Evolutionary conservation across 2,113 vertebrate genomes (phyloP).

Genomic region (Anoura caudifer): DNA sequence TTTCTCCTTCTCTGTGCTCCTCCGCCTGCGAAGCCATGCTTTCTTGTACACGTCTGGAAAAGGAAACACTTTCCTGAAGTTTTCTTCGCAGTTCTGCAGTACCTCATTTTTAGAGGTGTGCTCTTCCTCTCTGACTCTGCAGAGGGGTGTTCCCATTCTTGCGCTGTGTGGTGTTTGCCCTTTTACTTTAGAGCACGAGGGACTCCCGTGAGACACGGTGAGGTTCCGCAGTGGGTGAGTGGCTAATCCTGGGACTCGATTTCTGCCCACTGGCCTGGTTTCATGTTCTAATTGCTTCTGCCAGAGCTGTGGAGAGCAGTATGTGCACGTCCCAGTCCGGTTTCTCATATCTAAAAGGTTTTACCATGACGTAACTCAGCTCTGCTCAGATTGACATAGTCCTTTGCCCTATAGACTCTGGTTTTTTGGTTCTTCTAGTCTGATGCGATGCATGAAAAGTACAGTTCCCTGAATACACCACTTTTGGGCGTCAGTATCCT

Average conservation of each 20-base stretch:
- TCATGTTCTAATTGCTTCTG: background rate
- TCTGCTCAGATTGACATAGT: background rate
- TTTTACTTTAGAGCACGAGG: background rate
- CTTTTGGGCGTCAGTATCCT: background rate
- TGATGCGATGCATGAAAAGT: background rate
- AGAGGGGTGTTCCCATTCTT: background rate
- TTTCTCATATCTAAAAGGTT: background rate
- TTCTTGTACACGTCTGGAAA: background rate
- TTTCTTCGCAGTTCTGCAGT: background rate
- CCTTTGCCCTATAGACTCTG: background rate
- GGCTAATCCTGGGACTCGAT: background rate
- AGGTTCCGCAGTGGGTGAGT: background rate
- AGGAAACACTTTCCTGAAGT: background rate
- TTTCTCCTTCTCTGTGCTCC: background rate
- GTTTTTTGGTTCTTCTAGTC: background rate
- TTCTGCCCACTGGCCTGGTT: background rate
- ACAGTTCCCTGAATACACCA: background rate
- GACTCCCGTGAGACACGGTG: background rate
- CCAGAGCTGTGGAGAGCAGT: background rate
- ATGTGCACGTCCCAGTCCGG: background rate
- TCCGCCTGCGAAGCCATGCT: background rate
- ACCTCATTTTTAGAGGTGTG: background rate
- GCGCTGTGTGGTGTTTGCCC: background rate
- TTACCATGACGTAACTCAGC: background rate
- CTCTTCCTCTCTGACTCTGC: background rate